These are phyloP conservation scores for Pseudochirops corinnae DNA, from an alignment of 2,797 vertebrate species.

Conservation along the genomic window DNA sequence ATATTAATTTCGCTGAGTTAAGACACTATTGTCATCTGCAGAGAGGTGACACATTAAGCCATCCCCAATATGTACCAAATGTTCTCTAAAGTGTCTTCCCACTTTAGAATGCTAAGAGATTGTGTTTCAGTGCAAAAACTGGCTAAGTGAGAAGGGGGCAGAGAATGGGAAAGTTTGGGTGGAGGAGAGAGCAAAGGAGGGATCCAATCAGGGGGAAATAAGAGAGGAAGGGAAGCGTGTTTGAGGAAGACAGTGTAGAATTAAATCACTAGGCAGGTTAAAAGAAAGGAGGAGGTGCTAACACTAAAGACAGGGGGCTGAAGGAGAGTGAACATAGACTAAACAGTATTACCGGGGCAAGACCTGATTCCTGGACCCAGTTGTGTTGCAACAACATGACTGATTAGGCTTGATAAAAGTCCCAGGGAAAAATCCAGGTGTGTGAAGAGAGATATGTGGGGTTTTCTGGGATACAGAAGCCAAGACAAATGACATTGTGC, in stretches of 20 bases:
- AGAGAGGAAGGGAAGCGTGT: not conserved
- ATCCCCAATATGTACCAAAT: not conserved
- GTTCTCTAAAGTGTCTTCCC: not conserved
- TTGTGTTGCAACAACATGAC: not conserved
- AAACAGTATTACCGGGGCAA: not conserved
- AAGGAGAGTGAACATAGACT: not conserved
- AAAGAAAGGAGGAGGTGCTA: not conserved
- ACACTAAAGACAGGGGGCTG: not conserved
- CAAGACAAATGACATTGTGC: not conserved
- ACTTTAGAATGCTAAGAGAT: not conserved
- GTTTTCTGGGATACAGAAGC: not conserved
- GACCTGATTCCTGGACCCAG: not conserved
- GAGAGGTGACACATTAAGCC: not conserved
- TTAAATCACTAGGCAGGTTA: not conserved
- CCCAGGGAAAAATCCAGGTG: not conserved
- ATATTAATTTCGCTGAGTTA: not conserved
- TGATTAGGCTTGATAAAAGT: not conserved
- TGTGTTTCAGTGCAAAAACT: not conserved
- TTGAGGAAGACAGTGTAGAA: not conserved
- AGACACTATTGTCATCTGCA: not conserved
- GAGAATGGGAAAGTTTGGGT: not conserved
- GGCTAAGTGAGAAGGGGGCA: not conserved
- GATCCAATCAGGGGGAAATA: not conserved
- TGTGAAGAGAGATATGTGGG: not conserved
- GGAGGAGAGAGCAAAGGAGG: not conserved